Base-by-base conservation (phyloP, 2,113 vertebrate species). In the Choloepus hoffmanni region DNA sequence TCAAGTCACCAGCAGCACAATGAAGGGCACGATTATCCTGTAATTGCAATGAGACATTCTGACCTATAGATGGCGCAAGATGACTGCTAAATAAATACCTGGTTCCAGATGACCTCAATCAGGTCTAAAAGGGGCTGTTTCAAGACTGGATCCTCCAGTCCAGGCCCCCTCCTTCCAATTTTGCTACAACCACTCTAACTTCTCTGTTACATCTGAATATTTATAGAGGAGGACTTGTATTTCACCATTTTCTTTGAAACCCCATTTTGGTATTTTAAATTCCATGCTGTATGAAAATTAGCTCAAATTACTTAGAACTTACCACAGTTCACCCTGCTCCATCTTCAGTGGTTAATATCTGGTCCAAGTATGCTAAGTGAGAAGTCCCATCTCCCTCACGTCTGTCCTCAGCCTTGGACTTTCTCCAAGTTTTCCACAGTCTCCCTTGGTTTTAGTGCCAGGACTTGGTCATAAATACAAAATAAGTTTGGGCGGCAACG, bases 51-150 rank as follows among this genome's bases (percentile, higher is more conserved):
- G 88, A 89, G 90, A 70, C 62, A 33, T 1, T 63, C 0, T 45
- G 11, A 76, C 89, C 96, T 40, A 86, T 67, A 98, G 98, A 90
- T 98, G 98, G 98, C 85, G 67, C 73, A n/a, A n/a, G 18, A 23
- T 23, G 90, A 95, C 95, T 92, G 72, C 48, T 33, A 70, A 96
- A 97, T 95, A 84, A 84, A 88, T 30, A 53, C 33, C 26, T 58
- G 5, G 11, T 19, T 33, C 30, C 18, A 1, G 14, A 40, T 43
- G 10, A 7, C 48, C 58, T 76, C 18, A 15, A 28, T 40, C 13
- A 1, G 2, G 2, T 89, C 48, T 58, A 83, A 95, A 40, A 23
- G 4, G 0, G 2, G 58, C n/a, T 3, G 48, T 23, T 18, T 28
- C n/a, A 70, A 55, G 28, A 14, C 73, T 4, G 15, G 76, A 67